Conservation (phyloP, 2,797 vertebrate species). For the Oreortyx pictus region DNA sequence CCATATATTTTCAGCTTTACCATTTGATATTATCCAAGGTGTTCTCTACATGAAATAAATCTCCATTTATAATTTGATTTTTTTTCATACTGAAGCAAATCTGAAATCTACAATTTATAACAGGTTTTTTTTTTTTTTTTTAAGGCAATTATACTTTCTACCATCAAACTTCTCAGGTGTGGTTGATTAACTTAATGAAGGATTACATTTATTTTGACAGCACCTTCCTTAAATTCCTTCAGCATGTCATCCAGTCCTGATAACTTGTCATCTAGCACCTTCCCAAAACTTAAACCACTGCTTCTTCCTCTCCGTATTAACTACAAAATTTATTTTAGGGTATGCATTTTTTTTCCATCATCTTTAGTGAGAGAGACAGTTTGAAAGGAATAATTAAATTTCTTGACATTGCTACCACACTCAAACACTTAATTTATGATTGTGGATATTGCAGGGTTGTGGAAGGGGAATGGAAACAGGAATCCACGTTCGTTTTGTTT, state of each 20-base stretch:
- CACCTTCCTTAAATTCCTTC: constrained; percentile 43
- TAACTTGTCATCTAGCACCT: constrained; percentile 39
- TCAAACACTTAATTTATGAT: not conserved
- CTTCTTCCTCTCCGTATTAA: not conserved
- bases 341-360: constrained; percentile 20
- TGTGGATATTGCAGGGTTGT: not conserved
- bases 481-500: not conserved
- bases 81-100: not conserved
- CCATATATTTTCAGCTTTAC: not conserved
- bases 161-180: constrained; percentile 16
- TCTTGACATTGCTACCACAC: not conserved
- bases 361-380: constrained; percentile 19
- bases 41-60: constrained; percentile 44
- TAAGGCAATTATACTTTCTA: constrained; percentile 30
- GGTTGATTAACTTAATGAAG: constrained; percentile 68
- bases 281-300: constrained; percentile 30
- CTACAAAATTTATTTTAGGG: constrained; percentile 52
- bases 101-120: constrained; percentile 24
- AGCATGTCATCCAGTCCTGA: constrained; percentile 44
- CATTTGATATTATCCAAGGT: not conserved
- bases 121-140: not conserved
- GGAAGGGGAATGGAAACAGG: not conserved
- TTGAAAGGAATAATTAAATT: constrained; percentile 58
- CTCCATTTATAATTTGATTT: constrained; percentile 1
- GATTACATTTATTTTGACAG: constrained; percentile 66